Evolutionary conservation across 37 sponge, comb jelly and placozoan species (phyloP).

Genomic region (Spongia lamella): DNA sequence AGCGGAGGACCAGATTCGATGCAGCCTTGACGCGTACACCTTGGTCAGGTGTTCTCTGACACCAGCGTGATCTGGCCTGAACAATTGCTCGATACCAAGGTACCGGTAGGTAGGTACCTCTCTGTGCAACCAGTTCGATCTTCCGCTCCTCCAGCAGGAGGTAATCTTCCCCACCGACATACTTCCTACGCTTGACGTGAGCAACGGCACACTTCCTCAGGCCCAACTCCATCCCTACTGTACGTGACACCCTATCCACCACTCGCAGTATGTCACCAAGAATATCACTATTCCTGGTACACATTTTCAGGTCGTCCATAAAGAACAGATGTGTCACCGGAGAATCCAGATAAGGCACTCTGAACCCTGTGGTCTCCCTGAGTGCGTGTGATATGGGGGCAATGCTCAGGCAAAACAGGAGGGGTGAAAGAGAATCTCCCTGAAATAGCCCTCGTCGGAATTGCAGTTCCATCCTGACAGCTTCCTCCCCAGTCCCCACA

Average conservation of each 20-base stretch:
- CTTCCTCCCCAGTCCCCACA: not conserved
- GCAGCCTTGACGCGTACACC: not conserved
- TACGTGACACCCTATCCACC: not conserved
- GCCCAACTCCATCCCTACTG: conserved; percentile 41
- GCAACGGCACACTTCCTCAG: conserved; percentile 35
- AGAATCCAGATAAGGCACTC: too few species aligned
- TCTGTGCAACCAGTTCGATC: not conserved
- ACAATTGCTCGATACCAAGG: conserved; percentile 26
- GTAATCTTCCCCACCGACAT: not conserved
- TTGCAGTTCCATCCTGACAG: not conserved
- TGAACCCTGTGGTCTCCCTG: not conserved
- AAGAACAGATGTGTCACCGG: not conserved
- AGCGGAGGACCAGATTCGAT: not conserved
- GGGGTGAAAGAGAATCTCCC: conserved; percentile 44
- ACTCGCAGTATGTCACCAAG: not conserved
- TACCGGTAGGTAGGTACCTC: conserved; percentile 26
- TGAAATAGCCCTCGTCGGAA: conserved; percentile 32
- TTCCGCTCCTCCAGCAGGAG: not conserved
- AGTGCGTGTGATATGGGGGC: not conserved
- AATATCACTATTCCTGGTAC: not conserved
- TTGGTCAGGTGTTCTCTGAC: not conserved
- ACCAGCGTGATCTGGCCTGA: not conserved
- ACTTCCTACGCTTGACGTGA: too few species aligned
- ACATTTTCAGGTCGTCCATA: conserved; percentile 11
- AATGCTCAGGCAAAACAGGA: conserved; percentile 15